Percentiles rank a stretch among this genome's conserved stretches.
These are phyloP conservation scores for Onychostoma macrolepis DNA, from an alignment of 2,113 vertebrate species.

Conservation along the genomic window DNA sequence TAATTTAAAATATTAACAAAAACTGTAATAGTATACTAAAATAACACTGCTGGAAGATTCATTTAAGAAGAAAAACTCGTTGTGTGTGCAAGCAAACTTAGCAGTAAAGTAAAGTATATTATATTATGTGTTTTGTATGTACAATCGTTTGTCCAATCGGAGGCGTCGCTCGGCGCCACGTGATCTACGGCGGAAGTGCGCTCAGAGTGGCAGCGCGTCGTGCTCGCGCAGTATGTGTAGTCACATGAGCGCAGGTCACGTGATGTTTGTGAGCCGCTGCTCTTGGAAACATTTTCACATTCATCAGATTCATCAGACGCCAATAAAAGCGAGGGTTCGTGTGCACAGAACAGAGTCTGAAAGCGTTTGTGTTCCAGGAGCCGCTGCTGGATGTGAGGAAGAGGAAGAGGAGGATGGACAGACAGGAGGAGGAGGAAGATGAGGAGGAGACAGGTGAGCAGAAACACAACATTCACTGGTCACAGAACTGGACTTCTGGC, in stretches of 20 bases:
- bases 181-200: neutral
- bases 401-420: conserved; percentile 20
- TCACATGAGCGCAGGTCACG: conserved; percentile 39
- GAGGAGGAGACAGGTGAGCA: neutral
- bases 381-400: neutral
- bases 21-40: too few species aligned
- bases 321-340: neutral
- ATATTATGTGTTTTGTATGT: neutral
- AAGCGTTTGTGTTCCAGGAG: neutral
- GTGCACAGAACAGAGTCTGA: neutral
- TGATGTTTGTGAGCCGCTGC: conserved; percentile 32
- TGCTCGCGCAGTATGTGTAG: neutral
- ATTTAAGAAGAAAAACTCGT: neutral
- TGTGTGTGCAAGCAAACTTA: neutral
- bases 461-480: neutral
- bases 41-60: neutral
- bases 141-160: neutral
- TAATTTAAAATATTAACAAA: too few species aligned
- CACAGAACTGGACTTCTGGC: neutral
- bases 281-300: neutral
- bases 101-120: neutral
- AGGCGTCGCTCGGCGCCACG: neutral
- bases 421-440: neutral
- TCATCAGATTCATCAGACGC: neutral
- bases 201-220: neutral